These are phyloP conservation scores for Sebastes oblongus DNA, from an alignment of 2,797 vertebrate genomes.

Conservation along the genomic window DNA sequence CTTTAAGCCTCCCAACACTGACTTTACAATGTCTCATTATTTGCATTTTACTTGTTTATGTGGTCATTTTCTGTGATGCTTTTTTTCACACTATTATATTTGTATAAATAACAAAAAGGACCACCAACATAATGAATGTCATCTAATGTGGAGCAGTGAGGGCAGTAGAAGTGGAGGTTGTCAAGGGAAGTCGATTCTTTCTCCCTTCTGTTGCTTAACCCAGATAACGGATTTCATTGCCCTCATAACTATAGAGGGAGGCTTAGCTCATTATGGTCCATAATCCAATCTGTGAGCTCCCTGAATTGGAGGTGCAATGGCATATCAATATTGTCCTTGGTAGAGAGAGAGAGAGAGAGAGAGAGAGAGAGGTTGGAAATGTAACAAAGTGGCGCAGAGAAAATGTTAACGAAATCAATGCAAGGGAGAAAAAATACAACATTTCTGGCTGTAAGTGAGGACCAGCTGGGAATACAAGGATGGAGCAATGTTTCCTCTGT, in stretches of 20 bases:
- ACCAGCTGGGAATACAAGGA: constrained; percentile 42
- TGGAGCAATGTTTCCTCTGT: constrained; percentile 30
- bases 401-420: constrained; percentile 44
- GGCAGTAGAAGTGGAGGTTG: constrained; percentile 8
- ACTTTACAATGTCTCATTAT: neutral
- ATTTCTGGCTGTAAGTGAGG: constrained; percentile 36
- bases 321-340: constrained; percentile 73
- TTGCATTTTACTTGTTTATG: neutral
- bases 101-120: constrained; percentile 21
- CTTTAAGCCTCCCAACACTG: neutral
- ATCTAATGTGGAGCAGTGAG: neutral
- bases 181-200: constrained; percentile 28
- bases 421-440: neutral
- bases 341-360: constrained; percentile 16
- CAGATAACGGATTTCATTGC: constrained; percentile 62
- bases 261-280: constrained; percentile 66
- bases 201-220: constrained; percentile 53
- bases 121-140: neutral
- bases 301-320: constrained; percentile 52
- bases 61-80: neutral
- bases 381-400: constrained; percentile 12
- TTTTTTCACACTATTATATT: constrained; percentile 11
- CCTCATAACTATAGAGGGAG: constrained; percentile 58
- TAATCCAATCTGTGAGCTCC: constrained; percentile 71
- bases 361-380: constrained; percentile 52